Base-by-base conservation (phyloP, 2,888 invertebrate species). In the Caenorhabditis auriculariae region DNA sequence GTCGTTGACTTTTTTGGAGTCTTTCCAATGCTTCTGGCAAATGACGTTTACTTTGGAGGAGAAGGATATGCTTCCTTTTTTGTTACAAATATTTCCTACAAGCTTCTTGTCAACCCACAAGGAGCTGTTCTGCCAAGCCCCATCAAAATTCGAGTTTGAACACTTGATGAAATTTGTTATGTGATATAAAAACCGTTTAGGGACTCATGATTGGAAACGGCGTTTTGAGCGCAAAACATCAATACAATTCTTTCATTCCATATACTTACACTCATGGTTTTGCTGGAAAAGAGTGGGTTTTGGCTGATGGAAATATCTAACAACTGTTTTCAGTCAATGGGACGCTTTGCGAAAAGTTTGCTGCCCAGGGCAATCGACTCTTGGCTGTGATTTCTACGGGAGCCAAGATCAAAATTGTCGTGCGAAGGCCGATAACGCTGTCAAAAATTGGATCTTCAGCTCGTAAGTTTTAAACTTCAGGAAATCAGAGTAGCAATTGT, bases 1-100 rank as follows among this genome's bases (percentile, higher is more conserved):
- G 54, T 85, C 23, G 72, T 82, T 56, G 76, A 82, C 65, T 85
- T 85, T 75, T 82, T 84, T 60, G 56, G 56, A 3, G 82, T 83
- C 52, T 85, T 82, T 69, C 84, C 84, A 5, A 82, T 84, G 54
- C 83, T 78, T 51, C 63, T 60, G 9, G 60, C 69, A 2, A 59
- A 59, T 45, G 55, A 52, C 46, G 29, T 69, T 17, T 66, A 60
- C 35, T 48, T 69, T 23, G 59, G 49, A n/a, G 69, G 66, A 43
- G 69, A 69, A 51, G 65, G 69, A 21, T 66, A 66, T 23, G 66
- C 54, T 9, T 53, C 64, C 2, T 59, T 65, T 29, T 64, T 60
- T 32, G 61, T 60, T 5, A 54, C 64, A 0, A 3, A n/a, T 4
- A 9, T 68, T 5, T 43, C 58, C 15, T 39, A 56, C n/a, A 17